These are phyloP conservation scores for Saturnia pavonia DNA, from an alignment of 2,888 invertebrate genomes.

Conservation along the genomic window DNA sequence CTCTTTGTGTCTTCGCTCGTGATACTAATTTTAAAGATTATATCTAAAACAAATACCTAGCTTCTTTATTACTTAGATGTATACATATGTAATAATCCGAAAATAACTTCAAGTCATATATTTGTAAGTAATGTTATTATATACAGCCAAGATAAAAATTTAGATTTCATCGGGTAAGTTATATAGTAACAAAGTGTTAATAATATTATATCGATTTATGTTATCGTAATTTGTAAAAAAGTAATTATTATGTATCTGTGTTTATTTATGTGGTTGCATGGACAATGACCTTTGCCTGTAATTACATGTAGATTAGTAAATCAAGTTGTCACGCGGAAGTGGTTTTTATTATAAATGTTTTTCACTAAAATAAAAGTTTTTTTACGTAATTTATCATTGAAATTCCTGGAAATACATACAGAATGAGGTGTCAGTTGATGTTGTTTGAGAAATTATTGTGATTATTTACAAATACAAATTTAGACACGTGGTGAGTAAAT, in stretches of 20 bases:
- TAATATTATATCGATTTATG: background rate
- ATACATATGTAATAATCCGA: too few species aligned
- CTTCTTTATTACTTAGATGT: background rate
- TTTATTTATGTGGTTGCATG: conserved; percentile 19
- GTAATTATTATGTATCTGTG: background rate
- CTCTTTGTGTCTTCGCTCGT: background rate
- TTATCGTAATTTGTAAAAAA: background rate
- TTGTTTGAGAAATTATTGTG: conserved; percentile 14
- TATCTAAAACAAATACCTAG: background rate
- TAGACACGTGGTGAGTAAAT: conserved; percentile 19
- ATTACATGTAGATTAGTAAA: conserved; percentile 17
- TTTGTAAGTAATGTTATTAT: background rate
- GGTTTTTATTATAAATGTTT: background rate
- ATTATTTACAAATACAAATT: conserved; percentile 17
- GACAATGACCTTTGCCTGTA: conserved; percentile 21
- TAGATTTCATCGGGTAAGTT: background rate
- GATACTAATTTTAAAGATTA: background rate
- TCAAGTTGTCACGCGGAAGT: background rate
- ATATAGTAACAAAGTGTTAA: background rate
- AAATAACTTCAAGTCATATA: too few species aligned
- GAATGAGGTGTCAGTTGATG: conserved; percentile 4
- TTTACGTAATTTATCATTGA: conserved; percentile 13
- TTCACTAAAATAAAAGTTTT: conserved; percentile 12
- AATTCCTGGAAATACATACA: conserved; percentile 13
- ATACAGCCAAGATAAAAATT: background rate